Evolutionary conservation across 2,797 vertebrate species (phyloP).

Genomic region (Gadopsis marmoratus): DNA sequence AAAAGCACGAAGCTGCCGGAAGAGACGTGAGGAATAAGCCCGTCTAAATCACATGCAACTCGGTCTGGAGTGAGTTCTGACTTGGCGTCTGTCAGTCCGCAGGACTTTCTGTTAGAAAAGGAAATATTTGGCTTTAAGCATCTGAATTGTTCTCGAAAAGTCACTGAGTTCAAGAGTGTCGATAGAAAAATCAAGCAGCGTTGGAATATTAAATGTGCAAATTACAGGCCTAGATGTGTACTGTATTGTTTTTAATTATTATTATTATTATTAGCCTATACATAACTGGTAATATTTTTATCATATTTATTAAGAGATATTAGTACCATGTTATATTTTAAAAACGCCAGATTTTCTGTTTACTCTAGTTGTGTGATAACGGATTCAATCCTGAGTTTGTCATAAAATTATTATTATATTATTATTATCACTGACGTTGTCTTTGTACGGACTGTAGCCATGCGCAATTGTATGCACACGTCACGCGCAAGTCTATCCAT

Average conservation of each 20-base stretch:
- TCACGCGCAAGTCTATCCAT: background rate
- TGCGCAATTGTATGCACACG: conserved; percentile 24
- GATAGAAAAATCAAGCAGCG: background rate
- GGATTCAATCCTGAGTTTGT: background rate
- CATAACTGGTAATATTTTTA: background rate
- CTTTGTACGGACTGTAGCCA: background rate
- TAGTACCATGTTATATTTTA: background rate
- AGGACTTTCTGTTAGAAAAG: background rate
- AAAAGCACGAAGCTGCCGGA: background rate
- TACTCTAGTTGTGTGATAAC: background rate
- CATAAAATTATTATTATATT: background rate
- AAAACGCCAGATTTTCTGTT: background rate
- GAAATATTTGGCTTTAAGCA: background rate
- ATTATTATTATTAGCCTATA: background rate
- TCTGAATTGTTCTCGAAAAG: background rate
- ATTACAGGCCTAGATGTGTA: background rate
- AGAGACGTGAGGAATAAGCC: background rate
- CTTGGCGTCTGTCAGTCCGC: background rate
- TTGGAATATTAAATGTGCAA: background rate
- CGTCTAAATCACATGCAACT: background rate
- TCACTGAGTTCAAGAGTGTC: background rate
- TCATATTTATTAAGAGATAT: background rate
- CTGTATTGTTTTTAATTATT: background rate
- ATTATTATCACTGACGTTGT: background rate
- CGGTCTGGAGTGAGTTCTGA: background rate